Conservation (phyloP, 2,888 invertebrate genomes). For the Acanthosoma haemorrhoidale region DNA sequence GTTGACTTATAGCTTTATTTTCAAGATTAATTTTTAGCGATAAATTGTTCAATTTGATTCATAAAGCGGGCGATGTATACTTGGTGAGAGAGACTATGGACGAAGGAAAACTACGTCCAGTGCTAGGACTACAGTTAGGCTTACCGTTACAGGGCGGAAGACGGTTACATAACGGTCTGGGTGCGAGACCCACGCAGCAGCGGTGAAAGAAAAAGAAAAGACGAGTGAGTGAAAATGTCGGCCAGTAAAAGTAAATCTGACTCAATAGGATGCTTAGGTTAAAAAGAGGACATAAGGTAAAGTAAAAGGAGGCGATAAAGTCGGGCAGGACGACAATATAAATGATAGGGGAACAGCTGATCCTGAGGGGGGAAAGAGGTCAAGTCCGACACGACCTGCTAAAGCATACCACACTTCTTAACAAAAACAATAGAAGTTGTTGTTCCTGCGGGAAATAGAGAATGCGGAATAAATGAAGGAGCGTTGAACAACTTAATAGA, state of each 20-base stretch:
- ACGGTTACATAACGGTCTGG: background rate
- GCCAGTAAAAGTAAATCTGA: background rate
- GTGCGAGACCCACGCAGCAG: background rate
- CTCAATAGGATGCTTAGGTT: too few relatives aligned
- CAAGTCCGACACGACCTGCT: background rate
- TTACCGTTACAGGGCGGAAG: background rate
- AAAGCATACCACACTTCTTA: background rate
- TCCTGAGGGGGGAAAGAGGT: background rate
- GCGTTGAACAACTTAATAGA: too few relatives aligned
- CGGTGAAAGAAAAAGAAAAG: background rate
- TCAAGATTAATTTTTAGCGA: too few relatives aligned
- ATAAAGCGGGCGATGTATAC: too few relatives aligned
- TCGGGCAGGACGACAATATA: background rate
- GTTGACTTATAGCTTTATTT: too few relatives aligned
- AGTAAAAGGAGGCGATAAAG: background rate
- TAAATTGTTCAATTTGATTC: too few relatives aligned
- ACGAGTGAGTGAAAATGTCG: background rate
- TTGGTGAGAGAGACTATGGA: too few relatives aligned
- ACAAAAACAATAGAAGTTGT: background rate
- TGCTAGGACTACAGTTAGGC: background rate
- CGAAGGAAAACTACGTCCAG: too few relatives aligned
- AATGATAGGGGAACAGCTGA: slow-evolving; percentile 27
- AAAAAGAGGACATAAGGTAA: background rate
- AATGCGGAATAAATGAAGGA: background rate
- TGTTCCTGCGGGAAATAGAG: background rate